Conservation (phyloP, 1,140 invertebrate species). For the Ruditapes philippinarum region DNA sequence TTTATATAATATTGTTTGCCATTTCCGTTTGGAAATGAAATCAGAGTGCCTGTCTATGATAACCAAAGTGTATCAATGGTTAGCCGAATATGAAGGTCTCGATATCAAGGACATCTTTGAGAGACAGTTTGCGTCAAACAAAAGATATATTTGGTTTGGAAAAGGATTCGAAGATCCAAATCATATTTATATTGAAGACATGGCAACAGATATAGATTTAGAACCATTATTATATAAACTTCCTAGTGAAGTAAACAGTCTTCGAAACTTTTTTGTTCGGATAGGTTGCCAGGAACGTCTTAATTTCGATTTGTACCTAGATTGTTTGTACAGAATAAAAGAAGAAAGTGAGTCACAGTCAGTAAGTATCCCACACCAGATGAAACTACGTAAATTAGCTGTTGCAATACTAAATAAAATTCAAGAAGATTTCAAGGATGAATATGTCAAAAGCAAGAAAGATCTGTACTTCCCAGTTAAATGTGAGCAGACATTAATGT, state of each 20-base stretch:
- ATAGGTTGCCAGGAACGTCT: slow-evolving; percentile 15
- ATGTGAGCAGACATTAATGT: neutral
- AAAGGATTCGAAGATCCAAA: slow-evolving; percentile 14
- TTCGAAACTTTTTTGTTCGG: neutral
- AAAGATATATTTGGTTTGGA: slow-evolving; percentile 35
- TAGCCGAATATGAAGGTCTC: neutral
- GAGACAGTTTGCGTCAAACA: neutral
- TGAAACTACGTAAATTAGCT: neutral
- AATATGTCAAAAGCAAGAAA: neutral
- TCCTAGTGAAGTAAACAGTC: neutral
- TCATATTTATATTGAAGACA: neutral
- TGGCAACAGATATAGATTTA: slow-evolving; percentile 12
- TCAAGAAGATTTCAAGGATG: neutral
- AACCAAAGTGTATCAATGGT: slow-evolving; percentile 9
- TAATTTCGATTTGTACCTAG: slow-evolving; percentile 7
- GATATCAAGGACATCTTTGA: neutral
- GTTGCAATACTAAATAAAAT: slow-evolving; percentile 39
- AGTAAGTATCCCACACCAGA: too few relatives aligned
- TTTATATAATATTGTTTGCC: neutral
- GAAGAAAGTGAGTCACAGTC: too few relatives aligned
- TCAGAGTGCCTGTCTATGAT: slow-evolving; percentile 3
- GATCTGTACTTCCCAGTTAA: neutral
- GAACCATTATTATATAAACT: slow-evolving; percentile 20
- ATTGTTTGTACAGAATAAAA: slow-evolving; percentile 20
- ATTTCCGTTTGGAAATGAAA: neutral